Evolutionary conservation across 2,888 invertebrate genomes (phyloP), one percentile per base, ranked within the genome.

Genomic region (Heliconius aoede): DNA sequence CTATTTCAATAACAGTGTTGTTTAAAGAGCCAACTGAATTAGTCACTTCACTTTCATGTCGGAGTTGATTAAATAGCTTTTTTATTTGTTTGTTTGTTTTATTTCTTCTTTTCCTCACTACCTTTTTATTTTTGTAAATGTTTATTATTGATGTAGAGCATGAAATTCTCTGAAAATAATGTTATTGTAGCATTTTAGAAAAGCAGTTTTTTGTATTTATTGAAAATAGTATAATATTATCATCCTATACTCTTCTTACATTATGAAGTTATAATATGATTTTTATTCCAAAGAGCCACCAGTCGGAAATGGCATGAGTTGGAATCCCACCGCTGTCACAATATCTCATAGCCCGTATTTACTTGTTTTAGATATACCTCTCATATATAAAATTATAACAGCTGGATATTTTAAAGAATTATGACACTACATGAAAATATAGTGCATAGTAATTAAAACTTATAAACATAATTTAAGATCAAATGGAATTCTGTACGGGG

Each of bases 281-380:
- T 32, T n/a, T 62, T 32, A 9, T 18, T 46, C 36, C 11, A 13
- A 21, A 18, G 46, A 46, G 18, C 40, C 97, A 97, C 97, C 97
- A 97, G 97, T 97, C 97, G 93, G 94, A 92, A 94, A 94, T 94
- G 93, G 94, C 94, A 94, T 94, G 94, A 94, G 94, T 94, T 94
- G 94, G 94, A 94, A 94, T 94, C 94, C 94, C 94, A 94, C 94
- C 94, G 94, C 94, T 94, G 94, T 94, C 94, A 94, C 46, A 3
- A 18, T 46, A 7, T 21, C 18, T 46, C 46, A 46, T 46, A 46
- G 18, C 18, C 5, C 46, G 18, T 46, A 46, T 46, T 46, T 46
- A 46, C 46, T 18, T 18, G 46, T 46, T 46, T 21, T 21, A 46
- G 7, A 46, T 46, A 2, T 1, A 46, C 18, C 18, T 46, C 18